A percentile compares a stretch with the other conserved stretches of the same genome.
Evolutionary conservation across 2,113 vertebrate species (phyloP).

Genomic region (Lampris megalopsis): DNA sequence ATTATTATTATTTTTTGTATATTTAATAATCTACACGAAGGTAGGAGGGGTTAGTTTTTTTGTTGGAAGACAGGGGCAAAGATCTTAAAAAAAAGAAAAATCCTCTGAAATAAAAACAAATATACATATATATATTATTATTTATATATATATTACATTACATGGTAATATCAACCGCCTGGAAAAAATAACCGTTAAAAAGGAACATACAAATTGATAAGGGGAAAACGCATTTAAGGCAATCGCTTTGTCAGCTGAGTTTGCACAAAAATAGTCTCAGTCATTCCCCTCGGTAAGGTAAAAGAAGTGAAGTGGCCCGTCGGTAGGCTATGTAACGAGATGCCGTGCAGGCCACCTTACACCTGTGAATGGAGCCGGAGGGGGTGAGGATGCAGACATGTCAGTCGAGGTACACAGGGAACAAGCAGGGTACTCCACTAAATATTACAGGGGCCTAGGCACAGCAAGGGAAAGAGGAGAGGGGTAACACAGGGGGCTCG

Average conservation of each 20-base stretch:
- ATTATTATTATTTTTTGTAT: slow-evolving; percentile 57
- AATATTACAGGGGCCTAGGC: slow-evolving; percentile 74
- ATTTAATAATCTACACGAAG: slow-evolving; percentile 69
- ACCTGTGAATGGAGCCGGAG: slow-evolving; percentile 30
- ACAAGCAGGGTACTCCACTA: slow-evolving; percentile 47
- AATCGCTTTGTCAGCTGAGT: slow-evolving; percentile 68
- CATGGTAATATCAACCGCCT: slow-evolving; percentile 49
- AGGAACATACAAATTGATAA: slow-evolving; percentile 24
- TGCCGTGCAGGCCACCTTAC: slow-evolving; percentile 13
- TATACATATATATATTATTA: too few species aligned
- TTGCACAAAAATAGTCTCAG: slow-evolving; percentile 63
- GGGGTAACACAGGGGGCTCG: slow-evolving; percentile 43
- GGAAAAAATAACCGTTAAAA: slow-evolving; percentile 44
- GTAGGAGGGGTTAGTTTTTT: slow-evolving; percentile 43
- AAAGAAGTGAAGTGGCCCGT: slow-evolving; percentile 28
- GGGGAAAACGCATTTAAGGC: slow-evolving; percentile 71
- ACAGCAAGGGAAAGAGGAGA: slow-evolving; percentile 27
- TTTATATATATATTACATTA: slow-evolving; percentile 52
- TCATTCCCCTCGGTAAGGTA: slow-evolving; percentile 35
- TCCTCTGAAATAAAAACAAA: slow-evolving; percentile 60
- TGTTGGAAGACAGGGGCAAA: slow-evolving; percentile 70
- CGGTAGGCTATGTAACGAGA: slow-evolving; percentile 41
- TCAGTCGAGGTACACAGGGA: slow-evolving; percentile 36
- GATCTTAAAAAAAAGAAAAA: slow-evolving; percentile 53
- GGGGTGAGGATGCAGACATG: slow-evolving; percentile 34